Conservation (phyloP, 1,140 invertebrate species). For the Berghia stephanieae region DNA sequence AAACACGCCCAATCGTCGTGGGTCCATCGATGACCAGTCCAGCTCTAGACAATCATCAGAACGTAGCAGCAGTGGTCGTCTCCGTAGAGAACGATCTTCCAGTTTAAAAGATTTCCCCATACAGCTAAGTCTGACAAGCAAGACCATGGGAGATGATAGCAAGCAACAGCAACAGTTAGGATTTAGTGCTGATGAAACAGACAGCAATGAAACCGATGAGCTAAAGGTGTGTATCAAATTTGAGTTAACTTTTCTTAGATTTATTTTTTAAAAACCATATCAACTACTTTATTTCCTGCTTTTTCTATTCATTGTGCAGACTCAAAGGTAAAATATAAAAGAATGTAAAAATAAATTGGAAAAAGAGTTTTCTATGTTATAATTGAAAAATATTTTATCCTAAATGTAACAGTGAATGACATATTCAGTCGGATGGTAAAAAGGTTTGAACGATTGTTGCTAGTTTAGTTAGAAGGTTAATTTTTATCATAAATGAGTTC, state of each 20-base stretch:
- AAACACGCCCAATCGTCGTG: slow-evolving; percentile 33
- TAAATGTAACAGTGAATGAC: too few relatives aligned
- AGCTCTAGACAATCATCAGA: slow-evolving; percentile 29
- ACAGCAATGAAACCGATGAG: slow-evolving; percentile 63
- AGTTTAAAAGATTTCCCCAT: slow-evolving; percentile 57
- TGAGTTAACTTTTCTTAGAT: slow-evolving; percentile 13
- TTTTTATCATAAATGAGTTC: too few relatives aligned
- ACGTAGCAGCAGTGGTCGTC: slow-evolving; percentile 38
- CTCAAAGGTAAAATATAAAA: too few relatives aligned
- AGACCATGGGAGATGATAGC: slow-evolving; percentile 26
- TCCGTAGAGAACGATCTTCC: slow-evolving; percentile 49
- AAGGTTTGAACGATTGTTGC: too few relatives aligned
- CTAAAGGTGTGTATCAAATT: too few relatives aligned
- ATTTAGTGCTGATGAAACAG: slow-evolving; percentile 42
- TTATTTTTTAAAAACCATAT: neutral
- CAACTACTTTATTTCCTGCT: neutral
- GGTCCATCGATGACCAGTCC: slow-evolving; percentile 41
- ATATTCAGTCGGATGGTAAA: too few relatives aligned
- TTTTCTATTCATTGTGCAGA: too few relatives aligned
- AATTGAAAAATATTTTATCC: too few relatives aligned
- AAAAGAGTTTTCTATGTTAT: too few relatives aligned
- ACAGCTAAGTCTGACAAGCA: slow-evolving; percentile 45
- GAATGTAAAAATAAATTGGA: too few relatives aligned
- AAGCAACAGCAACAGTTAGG: slow-evolving; percentile 33
- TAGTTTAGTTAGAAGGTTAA: too few relatives aligned